Evolutionary conservation across 2,888 invertebrate genomes (phyloP).

Genomic region (Icerya purchasi): DNA sequence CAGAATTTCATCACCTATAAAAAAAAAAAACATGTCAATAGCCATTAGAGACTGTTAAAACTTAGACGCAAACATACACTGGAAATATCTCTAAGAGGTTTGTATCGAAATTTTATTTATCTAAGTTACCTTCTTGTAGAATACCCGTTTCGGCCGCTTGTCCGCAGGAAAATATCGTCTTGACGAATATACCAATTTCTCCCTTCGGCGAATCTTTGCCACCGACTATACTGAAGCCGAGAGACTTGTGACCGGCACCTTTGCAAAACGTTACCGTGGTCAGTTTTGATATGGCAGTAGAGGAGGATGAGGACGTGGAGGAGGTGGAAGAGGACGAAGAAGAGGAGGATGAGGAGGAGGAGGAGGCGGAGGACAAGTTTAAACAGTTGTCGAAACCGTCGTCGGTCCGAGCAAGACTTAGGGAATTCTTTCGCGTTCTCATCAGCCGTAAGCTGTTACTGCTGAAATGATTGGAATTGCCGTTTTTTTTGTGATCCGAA

Average conservation of each 20-base stretch:
- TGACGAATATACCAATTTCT: slow-evolving; percentile 38
- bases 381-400: neutral
- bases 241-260: slow-evolving; percentile 33
- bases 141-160: slow-evolving; percentile 35
- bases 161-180: slow-evolving; percentile 35
- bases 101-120: neutral
- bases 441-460: neutral
- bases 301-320: neutral
- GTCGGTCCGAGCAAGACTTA: neutral
- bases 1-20: slow-evolving; percentile 29
- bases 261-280: slow-evolving; percentile 26
- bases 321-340: neutral
- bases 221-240: slow-evolving; percentile 41
- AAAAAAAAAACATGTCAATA: slow-evolving; percentile 6
- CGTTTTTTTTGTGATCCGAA: neutral
- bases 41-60: neutral
- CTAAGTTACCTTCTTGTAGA: slow-evolving; percentile 31
- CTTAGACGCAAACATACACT: too few species aligned
- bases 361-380: neutral
- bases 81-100: neutral
- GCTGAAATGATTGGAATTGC: neutral
- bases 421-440: neutral
- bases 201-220: slow-evolving; percentile 37
- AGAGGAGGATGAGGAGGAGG: neutral
- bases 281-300: slow-evolving; percentile 3